Base-by-base conservation (phyloP, 2,888 invertebrate species). In the Cephus sareptanus region DNA sequence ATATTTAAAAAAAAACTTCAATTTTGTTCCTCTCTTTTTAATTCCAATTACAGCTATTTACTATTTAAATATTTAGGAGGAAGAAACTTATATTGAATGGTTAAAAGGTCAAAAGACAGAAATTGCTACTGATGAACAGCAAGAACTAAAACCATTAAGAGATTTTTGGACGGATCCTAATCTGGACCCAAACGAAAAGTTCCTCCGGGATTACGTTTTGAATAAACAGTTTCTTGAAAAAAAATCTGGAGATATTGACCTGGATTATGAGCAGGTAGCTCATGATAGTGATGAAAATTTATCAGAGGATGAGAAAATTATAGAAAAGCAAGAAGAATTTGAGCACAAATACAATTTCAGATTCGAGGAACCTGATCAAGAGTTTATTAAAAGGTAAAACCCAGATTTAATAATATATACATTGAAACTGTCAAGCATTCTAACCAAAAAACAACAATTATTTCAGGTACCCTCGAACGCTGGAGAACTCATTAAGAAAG, bases 331-430 rank as follows among this genome's bases (percentile, higher is more conserved):
- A 91, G 97, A 96, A 82, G 95, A 96, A 91, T 99, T 98, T 92
- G 99, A 99, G 89, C 94, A 96, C 74, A 98, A 98, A 83, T 99
- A 96, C 91, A 99, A 99, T 93, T 98, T 98, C 91, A 94, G 99
- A 81, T 99, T 96, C 91, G 98, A 99, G 91, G 98, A 99, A 91
- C 99, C 98, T 0, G 98, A 99, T 91, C 94, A 96, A 75, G 97
- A 98, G 85, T 98, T 96, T 92, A 95, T 97, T 35, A 91, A 91
- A 79, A 84, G 87, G 85, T 89, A 80, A 56, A 35, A 69, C 33
- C 76, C 30, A 56, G 6, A 56, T 76, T 12, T 76, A 78, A 77
- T 69, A 69, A 37, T 73, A 73, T 77, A 82, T 75, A 82, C 77
- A 78, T 15, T 6, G 40, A 56, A 1, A 56, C 40, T 56, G 6